phyloP scores from a whole-genome alignment of 2,113 vertebrate species.

The Crotophaga sulcirostris region DNA sequence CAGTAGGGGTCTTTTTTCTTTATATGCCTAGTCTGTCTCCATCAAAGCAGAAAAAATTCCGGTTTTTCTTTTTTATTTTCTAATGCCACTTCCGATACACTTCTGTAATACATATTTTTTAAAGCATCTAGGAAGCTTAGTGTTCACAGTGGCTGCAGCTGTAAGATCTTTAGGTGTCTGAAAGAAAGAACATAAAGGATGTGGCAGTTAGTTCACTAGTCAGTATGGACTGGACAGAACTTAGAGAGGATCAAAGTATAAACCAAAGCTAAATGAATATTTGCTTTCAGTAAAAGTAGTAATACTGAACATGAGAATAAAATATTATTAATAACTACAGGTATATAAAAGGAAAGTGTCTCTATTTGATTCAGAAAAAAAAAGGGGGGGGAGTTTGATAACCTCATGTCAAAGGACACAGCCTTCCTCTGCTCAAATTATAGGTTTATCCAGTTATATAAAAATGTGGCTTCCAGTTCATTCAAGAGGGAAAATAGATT shows the following conservation, averaged over 20 bases:
- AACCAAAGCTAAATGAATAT: background rate
- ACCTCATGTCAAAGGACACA: background rate
- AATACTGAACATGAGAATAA: background rate
- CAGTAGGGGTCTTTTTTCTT: background rate
- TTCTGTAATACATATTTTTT: background rate
- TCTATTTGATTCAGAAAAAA: background rate
- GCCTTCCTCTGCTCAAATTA: background rate
- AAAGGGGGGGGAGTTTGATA: background rate
- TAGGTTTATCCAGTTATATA: background rate
- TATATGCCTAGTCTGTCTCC: background rate
- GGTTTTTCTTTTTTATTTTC: background rate
- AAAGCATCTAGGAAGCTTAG: background rate
- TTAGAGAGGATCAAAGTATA: background rate
- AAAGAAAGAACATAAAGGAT: background rate
- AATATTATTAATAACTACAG: background rate
- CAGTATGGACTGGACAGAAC: background rate
- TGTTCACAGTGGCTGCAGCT: background rate
- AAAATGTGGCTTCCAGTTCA: background rate
- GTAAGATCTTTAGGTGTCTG: background rate
- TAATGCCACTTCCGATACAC: background rate
- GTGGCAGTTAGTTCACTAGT: background rate
- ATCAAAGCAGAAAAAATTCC: background rate
- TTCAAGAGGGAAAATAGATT: background rate
- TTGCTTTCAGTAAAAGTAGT: background rate
- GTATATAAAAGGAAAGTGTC: background rate